phyloP scores from a whole-genome alignment of 2,797 vertebrate genomes.

The Steatocranus sp. region DNA sequence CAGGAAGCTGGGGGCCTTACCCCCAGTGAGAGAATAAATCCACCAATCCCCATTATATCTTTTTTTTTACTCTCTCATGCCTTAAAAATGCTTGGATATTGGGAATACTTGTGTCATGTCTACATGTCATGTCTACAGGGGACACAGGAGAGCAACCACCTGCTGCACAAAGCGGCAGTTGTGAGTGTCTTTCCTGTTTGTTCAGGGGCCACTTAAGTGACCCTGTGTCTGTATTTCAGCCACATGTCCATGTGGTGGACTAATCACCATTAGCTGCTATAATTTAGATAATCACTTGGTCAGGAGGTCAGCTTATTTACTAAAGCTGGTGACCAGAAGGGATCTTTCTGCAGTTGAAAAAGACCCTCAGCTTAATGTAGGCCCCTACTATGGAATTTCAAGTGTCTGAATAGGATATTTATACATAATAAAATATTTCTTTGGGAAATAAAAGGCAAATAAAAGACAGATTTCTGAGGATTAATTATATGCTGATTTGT shows the following conservation, averaged over 20 bases:
- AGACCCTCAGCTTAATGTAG: background rate
- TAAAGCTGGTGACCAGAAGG: background rate
- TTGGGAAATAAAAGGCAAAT: background rate
- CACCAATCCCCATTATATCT: background rate
- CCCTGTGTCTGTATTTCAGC: background rate
- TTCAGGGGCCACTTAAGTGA: background rate
- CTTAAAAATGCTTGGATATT: background rate
- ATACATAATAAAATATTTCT: background rate
- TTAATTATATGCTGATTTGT: background rate
- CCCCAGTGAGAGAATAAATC: background rate
- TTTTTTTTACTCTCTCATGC: background rate
- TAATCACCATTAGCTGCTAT: background rate
- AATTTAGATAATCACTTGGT: background rate
- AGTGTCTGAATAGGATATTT: background rate
- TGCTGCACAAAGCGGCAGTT: background rate
- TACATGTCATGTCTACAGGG: background rate
- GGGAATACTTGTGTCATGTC: background rate
- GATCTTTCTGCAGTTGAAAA: background rate
- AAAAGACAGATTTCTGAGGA: background rate
- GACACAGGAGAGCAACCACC: background rate
- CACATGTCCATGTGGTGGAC: background rate
- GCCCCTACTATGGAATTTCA: background rate
- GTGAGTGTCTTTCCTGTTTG: slow-evolving; percentile 2
- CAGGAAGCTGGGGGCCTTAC: background rate
- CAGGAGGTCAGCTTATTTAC: background rate